Percentiles rank a stretch among this genome's conserved stretches.
Conservation (phyloP, 2,797 vertebrate genomes). For the Orientallactaga sibirica region DNA sequence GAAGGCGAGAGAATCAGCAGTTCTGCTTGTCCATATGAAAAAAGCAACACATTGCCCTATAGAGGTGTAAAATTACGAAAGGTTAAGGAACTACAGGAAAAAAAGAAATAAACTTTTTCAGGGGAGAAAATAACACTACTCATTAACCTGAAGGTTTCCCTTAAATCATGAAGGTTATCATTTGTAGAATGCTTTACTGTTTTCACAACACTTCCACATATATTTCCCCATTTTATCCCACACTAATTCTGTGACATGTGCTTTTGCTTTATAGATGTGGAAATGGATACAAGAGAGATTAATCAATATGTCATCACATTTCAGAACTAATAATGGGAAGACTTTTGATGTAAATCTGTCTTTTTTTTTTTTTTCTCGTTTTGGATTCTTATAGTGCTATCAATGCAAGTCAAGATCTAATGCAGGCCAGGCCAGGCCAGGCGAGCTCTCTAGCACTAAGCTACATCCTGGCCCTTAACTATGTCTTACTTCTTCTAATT, state of each 20-base stretch:
- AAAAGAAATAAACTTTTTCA: neutral
- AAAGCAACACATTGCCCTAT: neutral
- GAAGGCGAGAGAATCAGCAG: neutral
- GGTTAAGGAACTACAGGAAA: neutral
- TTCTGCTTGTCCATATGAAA: neutral
- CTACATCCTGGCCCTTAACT: neutral
- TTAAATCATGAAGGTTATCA: neutral
- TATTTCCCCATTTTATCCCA: neutral
- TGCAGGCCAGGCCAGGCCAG: neutral
- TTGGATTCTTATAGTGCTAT: neutral
- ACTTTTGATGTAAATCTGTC: conserved; percentile 4
- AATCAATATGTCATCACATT: neutral
- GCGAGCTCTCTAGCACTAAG: neutral
- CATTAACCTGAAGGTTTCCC: neutral
- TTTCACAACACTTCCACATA: neutral
- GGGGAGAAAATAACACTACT: neutral
- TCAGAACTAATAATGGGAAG: neutral
- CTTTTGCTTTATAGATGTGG: conserved; percentile 33
- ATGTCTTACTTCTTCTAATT: conserved; percentile 20
- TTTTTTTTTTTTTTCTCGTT: neutral
- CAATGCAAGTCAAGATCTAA: neutral
- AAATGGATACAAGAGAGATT: neutral
- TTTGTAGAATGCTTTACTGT: neutral
- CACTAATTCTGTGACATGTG: neutral
- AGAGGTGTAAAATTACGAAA: neutral